These are phyloP conservation scores for Papilio gigon DNA, from an alignment of 2,888 invertebrate species.

Conservation along the genomic window DNA sequence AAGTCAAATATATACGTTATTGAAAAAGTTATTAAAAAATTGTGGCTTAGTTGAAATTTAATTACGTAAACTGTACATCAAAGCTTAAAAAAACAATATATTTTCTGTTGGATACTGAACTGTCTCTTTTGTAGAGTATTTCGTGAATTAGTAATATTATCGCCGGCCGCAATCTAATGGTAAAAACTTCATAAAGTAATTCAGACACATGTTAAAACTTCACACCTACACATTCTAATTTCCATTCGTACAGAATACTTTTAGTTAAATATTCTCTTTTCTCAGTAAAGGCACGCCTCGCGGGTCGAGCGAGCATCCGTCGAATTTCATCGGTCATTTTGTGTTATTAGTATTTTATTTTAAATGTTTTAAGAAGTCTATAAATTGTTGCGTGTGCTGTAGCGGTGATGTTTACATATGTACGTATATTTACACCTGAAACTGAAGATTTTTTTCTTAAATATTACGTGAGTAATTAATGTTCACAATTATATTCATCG, in stretches of 20 bases:
- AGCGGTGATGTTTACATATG: slow-evolving; percentile 35
- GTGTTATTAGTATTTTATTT: not conserved
- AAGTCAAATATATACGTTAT: too few species aligned
- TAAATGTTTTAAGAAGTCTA: slow-evolving; percentile 15
- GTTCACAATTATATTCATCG: slow-evolving; percentile 11
- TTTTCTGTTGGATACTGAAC: not conserved
- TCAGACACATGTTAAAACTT: slow-evolving; percentile 44
- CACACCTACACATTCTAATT: slow-evolving; percentile 40
- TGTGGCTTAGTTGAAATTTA: too few species aligned
- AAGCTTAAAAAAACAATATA: too few species aligned
- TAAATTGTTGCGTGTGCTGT: slow-evolving; percentile 18
- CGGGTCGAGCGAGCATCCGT: slow-evolving; percentile 26
- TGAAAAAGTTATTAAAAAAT: too few species aligned
- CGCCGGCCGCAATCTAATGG: slow-evolving; percentile 33
- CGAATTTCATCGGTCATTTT: slow-evolving; percentile 7
- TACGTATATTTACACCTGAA: slow-evolving; percentile 38
- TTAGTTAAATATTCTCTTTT: slow-evolving; percentile 39
- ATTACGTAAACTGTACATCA: too few species aligned
- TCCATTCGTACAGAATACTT: slow-evolving; percentile 32
- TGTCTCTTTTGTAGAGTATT: not conserved
- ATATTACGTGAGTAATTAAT: slow-evolving; percentile 37
- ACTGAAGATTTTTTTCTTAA: slow-evolving; percentile 36
- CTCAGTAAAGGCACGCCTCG: slow-evolving; percentile 36
- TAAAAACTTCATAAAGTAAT: slow-evolving; percentile 41
- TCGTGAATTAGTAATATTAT: slow-evolving; percentile 18